These are phyloP conservation scores for Oxycera nigricornis DNA, from an alignment of 2,888 invertebrate species.

Conservation along the genomic window DNA sequence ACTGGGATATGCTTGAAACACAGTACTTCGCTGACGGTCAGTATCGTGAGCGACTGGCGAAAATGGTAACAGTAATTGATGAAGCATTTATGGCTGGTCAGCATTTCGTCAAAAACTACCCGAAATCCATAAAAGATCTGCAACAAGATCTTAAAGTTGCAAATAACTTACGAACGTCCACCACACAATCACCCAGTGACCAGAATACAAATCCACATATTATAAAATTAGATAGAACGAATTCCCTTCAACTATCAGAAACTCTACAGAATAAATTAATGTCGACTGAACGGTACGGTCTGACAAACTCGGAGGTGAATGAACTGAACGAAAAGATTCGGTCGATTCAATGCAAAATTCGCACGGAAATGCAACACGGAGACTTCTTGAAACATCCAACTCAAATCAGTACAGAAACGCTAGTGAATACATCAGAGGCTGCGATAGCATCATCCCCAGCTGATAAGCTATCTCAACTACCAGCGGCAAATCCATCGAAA, in stretches of 20 bases:
- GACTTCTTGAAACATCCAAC: slow-evolving; percentile 25
- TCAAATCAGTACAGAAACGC: slow-evolving; percentile 16
- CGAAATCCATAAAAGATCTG: slow-evolving; percentile 63
- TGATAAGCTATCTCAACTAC: background rate
- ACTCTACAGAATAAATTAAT: slow-evolving; percentile 62
- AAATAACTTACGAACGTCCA: background rate
- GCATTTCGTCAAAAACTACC: slow-evolving; percentile 74
- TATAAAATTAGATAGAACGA: slow-evolving; percentile 50
- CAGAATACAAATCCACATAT: slow-evolving; percentile 53
- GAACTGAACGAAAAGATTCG: slow-evolving; percentile 62
- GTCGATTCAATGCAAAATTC: slow-evolving; percentile 40
- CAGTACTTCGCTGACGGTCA: slow-evolving; percentile 84
- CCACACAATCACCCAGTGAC: background rate
- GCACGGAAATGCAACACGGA: slow-evolving; percentile 22
- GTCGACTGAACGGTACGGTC: slow-evolving; percentile 62
- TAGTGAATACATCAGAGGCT: slow-evolving; percentile 5
- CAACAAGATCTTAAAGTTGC: slow-evolving; percentile 58
- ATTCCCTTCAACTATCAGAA: slow-evolving; percentile 62
- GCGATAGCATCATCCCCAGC: slow-evolving; percentile 14
- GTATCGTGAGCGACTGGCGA: slow-evolving; percentile 83
- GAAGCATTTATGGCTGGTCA: slow-evolving; percentile 76
- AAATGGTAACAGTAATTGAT: slow-evolving; percentile 83
- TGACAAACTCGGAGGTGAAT: slow-evolving; percentile 64
- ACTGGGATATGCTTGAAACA: slow-evolving; percentile 89
- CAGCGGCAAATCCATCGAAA: background rate